Percentiles rank a stretch among this genome's conserved stretches.
These are phyloP conservation scores for Brevimyrus niger DNA, from an alignment of 2,113 vertebrate species.

Conservation along the genomic window DNA sequence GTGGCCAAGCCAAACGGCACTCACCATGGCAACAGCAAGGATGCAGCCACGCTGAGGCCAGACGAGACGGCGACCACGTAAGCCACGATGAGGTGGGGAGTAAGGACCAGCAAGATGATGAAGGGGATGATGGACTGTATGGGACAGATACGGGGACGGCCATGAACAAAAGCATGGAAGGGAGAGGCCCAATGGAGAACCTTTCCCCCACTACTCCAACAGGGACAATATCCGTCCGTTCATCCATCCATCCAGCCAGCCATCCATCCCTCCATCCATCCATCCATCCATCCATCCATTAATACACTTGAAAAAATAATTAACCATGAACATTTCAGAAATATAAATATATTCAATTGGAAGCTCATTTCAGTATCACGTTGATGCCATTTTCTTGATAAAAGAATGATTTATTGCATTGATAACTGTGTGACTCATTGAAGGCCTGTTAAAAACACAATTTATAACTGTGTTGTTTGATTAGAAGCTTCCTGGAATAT, in stretches of 20 bases:
- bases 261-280: neutral
- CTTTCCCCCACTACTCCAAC: neutral
- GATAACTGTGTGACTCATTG: neutral
- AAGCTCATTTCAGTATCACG: neutral
- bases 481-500: neutral
- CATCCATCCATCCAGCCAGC: too few relatives aligned
- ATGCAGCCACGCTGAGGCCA: slow-evolving; percentile 84
- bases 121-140: slow-evolving; percentile 87
- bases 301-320: neutral
- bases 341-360: neutral
- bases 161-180: neutral
- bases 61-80: slow-evolving; percentile 83
- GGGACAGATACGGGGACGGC: slow-evolving; percentile 25
- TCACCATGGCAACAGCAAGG: slow-evolving; percentile 89
- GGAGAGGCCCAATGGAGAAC: neutral
- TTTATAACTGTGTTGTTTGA: neutral
- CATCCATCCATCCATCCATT: neutral
- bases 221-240: neutral
- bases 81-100: slow-evolving; percentile 75
- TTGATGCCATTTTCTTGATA: neutral
- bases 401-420: neutral
- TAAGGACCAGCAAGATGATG: slow-evolving; percentile 75
- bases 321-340: neutral
- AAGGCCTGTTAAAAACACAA: neutral
- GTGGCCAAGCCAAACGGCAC: slow-evolving; percentile 8